Percentiles rank a stretch among this genome's conserved stretches.
phyloP scores from a whole-genome alignment of 2,888 invertebrate genomes.

The Andrena dorsata region DNA sequence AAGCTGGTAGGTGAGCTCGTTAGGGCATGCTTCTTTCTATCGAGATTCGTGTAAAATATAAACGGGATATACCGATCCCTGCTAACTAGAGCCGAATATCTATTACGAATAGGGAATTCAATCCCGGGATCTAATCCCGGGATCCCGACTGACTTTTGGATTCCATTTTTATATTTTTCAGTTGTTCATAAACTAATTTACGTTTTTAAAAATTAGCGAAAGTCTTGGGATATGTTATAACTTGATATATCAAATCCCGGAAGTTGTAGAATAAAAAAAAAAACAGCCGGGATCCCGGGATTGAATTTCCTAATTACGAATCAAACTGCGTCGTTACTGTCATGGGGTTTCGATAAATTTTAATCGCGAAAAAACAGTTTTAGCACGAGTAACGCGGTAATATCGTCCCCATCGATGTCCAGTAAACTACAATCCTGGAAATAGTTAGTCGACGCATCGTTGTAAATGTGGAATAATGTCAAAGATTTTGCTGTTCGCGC shows the following conservation, averaged over 20 bases:
- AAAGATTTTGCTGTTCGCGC: conserved; percentile 11
- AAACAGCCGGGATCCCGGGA: no score
- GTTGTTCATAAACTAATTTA: no score
- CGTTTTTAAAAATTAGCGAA: no score
- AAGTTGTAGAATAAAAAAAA: no score
- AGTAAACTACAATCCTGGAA: conserved; percentile 15
- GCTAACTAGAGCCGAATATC: neutral
- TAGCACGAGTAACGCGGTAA: neutral
- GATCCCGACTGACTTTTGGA: no score
- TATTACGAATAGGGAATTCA: conserved; percentile 12
- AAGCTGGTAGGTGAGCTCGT: neutral
- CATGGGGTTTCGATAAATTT: conserved; percentile 11
- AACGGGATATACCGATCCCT: neutral
- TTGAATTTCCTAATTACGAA: no score
- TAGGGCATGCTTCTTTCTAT: neutral
- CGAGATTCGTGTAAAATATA: neutral
- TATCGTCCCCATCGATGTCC: neutral
- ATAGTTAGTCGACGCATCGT: conserved; percentile 7
- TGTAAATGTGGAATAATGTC: neutral
- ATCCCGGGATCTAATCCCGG: no score
- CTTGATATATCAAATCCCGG: no score
- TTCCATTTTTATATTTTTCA: no score
- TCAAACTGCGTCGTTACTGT: neutral
- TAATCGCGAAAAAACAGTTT: conserved; percentile 11
- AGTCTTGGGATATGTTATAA: no score